Conservation (phyloP, 2,888 invertebrate species). For the Furcula furcula region DNA sequence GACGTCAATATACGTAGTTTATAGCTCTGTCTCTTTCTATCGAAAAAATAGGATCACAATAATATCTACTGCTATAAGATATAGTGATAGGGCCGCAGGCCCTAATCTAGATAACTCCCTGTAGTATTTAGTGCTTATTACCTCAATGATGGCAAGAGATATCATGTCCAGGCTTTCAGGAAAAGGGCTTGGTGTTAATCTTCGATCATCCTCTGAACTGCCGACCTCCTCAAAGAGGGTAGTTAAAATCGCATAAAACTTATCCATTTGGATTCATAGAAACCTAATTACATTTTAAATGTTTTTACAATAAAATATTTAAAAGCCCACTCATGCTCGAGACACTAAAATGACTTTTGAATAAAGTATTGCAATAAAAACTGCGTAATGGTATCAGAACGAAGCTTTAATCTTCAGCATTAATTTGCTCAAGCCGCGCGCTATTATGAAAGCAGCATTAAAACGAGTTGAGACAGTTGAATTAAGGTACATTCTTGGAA, state of each 20-base stretch:
- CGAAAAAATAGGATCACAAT: too few species aligned
- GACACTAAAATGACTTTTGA: slow-evolving; percentile 24
- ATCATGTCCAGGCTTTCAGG: too few species aligned
- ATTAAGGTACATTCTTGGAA: slow-evolving; percentile 17
- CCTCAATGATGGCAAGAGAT: too few species aligned
- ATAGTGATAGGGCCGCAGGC: too few species aligned
- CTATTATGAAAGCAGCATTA: slow-evolving; percentile 10
- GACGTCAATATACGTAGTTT: too few species aligned
- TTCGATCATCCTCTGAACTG: too few species aligned
- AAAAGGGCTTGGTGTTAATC: too few species aligned
- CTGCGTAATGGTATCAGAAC: slow-evolving; percentile 18
- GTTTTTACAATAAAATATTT: slow-evolving; percentile 18
- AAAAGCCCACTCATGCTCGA: slow-evolving; percentile 14
- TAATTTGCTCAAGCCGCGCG: slow-evolving; percentile 13
- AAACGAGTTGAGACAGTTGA: not conserved
- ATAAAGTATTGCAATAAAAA: slow-evolving; percentile 25
- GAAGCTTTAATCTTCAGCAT: slow-evolving; percentile 24
- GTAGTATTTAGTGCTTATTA: too few species aligned
- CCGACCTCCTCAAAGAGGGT: not conserved
- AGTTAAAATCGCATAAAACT: not conserved
- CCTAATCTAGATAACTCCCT: too few species aligned
- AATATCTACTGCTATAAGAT: too few species aligned
- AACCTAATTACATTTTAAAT: not conserved
- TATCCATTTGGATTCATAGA: not conserved
- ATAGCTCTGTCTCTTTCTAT: too few species aligned